Evolutionary conservation across 2,113 vertebrate species (phyloP).

Genomic region (Lota lota): DNA sequence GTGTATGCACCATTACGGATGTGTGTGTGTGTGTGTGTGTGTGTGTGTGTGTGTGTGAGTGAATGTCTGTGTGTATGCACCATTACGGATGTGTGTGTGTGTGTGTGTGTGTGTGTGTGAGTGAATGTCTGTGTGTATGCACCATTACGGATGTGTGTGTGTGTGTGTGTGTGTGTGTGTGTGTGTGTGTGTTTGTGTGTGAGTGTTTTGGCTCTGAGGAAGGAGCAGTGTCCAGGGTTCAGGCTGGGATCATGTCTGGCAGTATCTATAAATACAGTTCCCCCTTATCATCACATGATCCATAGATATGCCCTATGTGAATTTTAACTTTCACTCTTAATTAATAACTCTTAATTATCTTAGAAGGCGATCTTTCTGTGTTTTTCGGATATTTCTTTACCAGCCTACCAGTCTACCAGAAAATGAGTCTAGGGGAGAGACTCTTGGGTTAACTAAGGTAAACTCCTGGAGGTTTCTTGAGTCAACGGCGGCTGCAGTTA

Average conservation of each 20-base stretch:
- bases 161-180: not conserved
- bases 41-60: too few species aligned
- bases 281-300: conserved; percentile 43
- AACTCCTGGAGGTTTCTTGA: not conserved
- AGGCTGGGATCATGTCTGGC: conserved; percentile 44
- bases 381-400: not conserved
- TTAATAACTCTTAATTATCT: conserved; percentile 39
- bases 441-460: not conserved
- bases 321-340: too few species aligned
- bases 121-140: conserved; percentile 6
- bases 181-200: conserved; percentile 9
- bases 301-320: conserved; percentile 34
- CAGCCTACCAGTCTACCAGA: conserved; percentile 10
- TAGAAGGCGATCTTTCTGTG: conserved; percentile 37
- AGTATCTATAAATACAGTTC: conserved; percentile 53
- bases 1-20: too few species aligned
- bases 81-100: conserved; percentile 21
- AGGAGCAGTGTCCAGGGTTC: conserved; percentile 24
- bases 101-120: not conserved
- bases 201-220: not conserved
- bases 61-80: not conserved
- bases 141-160: conserved; percentile 8
- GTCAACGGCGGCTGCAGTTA: conserved; percentile 5
- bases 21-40: too few species aligned
- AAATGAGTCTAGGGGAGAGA: not conserved